Conservation (phyloP, 2,888 invertebrate species). For the Hydriomena furcata region DNA sequence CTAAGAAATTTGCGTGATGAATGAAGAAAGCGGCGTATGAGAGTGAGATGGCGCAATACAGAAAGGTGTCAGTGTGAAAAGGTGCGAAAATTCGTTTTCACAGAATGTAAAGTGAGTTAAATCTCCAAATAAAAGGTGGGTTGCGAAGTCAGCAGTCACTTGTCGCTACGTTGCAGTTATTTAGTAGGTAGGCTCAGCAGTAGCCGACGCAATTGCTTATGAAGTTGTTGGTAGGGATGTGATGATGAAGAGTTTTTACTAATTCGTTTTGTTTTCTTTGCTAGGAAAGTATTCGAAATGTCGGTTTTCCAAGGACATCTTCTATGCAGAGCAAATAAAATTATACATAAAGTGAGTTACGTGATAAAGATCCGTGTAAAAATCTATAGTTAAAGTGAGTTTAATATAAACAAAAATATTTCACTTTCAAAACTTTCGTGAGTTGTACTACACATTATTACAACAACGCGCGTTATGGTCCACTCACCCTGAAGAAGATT, state of each 20-base stretch:
- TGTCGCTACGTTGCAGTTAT: constrained; percentile 26
- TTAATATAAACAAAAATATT: too few relatives aligned
- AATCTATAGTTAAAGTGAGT: too few relatives aligned
- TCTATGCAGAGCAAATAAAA: too few relatives aligned
- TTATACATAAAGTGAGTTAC: too few relatives aligned
- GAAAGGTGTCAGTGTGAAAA: constrained; percentile 46
- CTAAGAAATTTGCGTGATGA: constrained; percentile 53
- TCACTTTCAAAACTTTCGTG: too few relatives aligned
- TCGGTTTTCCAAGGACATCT: too few relatives aligned
- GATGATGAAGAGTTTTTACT: background rate
- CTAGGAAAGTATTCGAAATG: background rate
- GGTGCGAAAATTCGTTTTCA: constrained; percentile 63
- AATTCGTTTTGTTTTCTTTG: background rate
- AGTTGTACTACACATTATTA: too few relatives aligned
- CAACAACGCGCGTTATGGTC: too few relatives aligned
- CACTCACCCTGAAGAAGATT: too few relatives aligned
- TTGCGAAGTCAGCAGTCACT: constrained; percentile 63
- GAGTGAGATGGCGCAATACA: constrained; percentile 47
- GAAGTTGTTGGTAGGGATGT: constrained; percentile 47
- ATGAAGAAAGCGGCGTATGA: constrained; percentile 53
- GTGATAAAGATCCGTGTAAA: too few relatives aligned
- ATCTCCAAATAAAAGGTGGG: constrained; percentile 77
- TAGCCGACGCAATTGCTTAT: constrained; percentile 55
- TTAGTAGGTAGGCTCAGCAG: constrained; percentile 24
- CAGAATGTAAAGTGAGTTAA: constrained; percentile 78